A percentile compares a stretch with the other conserved stretches of the same genome.
These are phyloP conservation scores for Acleris literana DNA, from an alignment of 2,888 invertebrate genomes.

Conservation along the genomic window DNA sequence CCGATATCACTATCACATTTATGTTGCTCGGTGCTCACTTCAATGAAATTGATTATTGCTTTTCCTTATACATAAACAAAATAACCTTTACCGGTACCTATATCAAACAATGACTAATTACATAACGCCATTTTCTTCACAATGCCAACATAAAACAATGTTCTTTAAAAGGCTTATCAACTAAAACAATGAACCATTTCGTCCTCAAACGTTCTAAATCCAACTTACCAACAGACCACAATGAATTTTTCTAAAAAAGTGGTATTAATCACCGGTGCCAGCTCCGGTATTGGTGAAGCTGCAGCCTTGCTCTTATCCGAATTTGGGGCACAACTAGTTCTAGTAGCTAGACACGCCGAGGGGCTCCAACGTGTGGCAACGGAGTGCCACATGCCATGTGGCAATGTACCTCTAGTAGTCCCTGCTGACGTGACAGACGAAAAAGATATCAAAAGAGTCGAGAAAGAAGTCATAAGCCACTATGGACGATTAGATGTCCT, in stretches of 20 bases:
- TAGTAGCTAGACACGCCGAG: slow-evolving; percentile 9
- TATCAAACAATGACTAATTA: slow-evolving; percentile 8
- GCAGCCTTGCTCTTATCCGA: not conserved
- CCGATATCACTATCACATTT: no score
- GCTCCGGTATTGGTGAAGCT: slow-evolving; percentile 15
- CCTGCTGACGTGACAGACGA: slow-evolving; percentile 10
- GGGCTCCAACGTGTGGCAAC: slow-evolving; percentile 9
- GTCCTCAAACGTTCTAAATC: not conserved
- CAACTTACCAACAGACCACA: not conserved
- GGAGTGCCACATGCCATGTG: slow-evolving; percentile 1
- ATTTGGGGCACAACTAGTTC: slow-evolving; percentile 2
- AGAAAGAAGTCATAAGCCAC: slow-evolving; percentile 1
- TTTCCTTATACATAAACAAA: not conserved
- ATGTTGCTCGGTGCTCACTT: no score
- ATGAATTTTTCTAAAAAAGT: slow-evolving; percentile 15
- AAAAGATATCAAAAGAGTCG: slow-evolving; percentile 1
- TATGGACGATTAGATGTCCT: slow-evolving; percentile 13
- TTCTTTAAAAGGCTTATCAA: not conserved
- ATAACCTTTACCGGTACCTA: not conserved
- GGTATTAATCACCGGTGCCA: slow-evolving; percentile 5
- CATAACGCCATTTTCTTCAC: not conserved
- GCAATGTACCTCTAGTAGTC: slow-evolving; percentile 7
- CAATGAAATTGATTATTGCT: not conserved
- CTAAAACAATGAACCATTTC: not conserved
- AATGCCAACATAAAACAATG: not conserved